phyloP scores from a whole-genome alignment of 2,113 vertebrate species.

The Chauna torquata region DNA sequence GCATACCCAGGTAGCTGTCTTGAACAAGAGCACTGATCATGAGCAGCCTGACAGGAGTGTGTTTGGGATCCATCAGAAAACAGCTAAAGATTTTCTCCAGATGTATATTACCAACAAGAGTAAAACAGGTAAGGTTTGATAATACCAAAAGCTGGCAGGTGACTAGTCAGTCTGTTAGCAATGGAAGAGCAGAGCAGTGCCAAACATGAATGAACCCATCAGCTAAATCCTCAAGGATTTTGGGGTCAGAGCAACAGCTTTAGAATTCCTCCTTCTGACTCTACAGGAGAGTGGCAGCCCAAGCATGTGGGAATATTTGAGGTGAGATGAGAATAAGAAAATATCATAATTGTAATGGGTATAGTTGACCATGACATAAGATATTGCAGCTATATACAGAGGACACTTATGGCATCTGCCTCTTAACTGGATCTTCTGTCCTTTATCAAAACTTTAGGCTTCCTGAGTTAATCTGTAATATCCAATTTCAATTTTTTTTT shows the following conservation, averaged over 20 bases:
- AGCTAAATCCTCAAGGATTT: background rate
- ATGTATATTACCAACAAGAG: background rate
- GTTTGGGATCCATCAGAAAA: background rate
- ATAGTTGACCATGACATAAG: background rate
- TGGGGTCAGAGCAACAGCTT: background rate
- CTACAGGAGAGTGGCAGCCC: background rate
- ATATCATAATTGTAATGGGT: background rate
- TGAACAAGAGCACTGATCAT: background rate
- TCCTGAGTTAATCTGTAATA: background rate
- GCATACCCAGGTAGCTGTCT: background rate
- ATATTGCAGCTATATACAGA: background rate
- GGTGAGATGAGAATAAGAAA: background rate
- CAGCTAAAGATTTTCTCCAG: background rate
- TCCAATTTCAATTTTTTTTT: background rate
- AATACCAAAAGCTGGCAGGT: background rate
- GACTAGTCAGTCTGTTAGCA: background rate
- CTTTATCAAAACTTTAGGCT: background rate
- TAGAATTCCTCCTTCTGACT: background rate
- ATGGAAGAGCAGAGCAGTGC: background rate
- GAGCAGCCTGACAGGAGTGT: background rate
- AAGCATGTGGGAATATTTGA: accelerated
- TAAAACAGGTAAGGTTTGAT: background rate
- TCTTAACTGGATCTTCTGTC: background rate
- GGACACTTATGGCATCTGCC: background rate
- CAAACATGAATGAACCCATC: background rate